These are phyloP conservation scores for Heliconius eleuchia DNA, from an alignment of 1,140 invertebrate species.

Conservation along the genomic window DNA sequence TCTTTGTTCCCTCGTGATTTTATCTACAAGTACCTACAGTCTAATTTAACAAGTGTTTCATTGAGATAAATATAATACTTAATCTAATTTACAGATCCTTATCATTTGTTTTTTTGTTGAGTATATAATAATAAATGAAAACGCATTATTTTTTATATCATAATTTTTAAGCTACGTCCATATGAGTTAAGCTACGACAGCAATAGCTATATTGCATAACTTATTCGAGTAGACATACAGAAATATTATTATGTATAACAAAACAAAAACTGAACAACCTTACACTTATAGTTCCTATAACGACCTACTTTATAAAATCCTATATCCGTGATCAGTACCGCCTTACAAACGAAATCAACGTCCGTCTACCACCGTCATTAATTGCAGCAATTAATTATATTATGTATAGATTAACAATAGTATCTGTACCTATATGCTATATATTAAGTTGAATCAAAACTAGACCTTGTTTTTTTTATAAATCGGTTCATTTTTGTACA, in stretches of 20 bases:
- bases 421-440: conserved; percentile 3
- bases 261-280: neutral
- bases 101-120: neutral
- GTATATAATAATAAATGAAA: no score
- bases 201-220: no score
- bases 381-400: conserved; percentile 47
- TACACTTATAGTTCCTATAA: conserved; percentile 3
- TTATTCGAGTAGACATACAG: no score
- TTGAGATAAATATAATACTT: neutral
- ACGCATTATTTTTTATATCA: no score
- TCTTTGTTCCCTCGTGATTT: neutral
- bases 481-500: conserved; percentile 17
- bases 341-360: conserved; percentile 50
- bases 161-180: no score
- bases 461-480: conserved; percentile 15
- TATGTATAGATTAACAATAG: conserved; percentile 41
- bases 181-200: no score
- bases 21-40: neutral
- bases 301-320: conserved; percentile 36
- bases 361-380: conserved; percentile 39
- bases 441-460: conserved; percentile 10
- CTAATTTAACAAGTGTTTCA: conserved; percentile 4
- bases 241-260: neutral
- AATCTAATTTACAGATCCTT: neutral
- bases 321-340: conserved; percentile 52